Evolutionary conservation across 2,797 vertebrate species (phyloP).

Genomic region (Poecilia picta): DNA sequence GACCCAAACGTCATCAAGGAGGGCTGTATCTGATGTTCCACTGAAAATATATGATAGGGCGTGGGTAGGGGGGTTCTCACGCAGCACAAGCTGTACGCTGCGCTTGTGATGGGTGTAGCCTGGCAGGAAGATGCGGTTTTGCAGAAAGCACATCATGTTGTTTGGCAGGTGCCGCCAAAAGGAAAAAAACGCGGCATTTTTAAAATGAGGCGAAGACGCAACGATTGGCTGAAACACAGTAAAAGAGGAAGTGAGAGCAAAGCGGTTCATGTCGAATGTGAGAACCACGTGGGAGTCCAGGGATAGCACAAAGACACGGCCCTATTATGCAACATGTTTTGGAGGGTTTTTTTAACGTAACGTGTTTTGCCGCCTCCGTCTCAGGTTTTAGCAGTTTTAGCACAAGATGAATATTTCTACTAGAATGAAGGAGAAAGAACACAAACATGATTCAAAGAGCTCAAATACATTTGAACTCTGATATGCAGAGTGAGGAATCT

Average conservation of each 20-base stretch:
- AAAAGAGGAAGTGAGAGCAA: slow-evolving; percentile 64
- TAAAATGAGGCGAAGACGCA: slow-evolving; percentile 49
- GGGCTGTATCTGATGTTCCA: slow-evolving; percentile 13
- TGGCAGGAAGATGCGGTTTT: slow-evolving; percentile 74
- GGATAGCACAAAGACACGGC: not conserved
- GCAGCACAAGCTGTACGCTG: slow-evolving; percentile 31
- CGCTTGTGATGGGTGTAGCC: slow-evolving; percentile 47
- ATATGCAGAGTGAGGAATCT: slow-evolving; percentile 17
- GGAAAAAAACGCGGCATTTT: slow-evolving; percentile 72
- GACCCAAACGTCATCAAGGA: slow-evolving; percentile 22
- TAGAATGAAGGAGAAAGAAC: slow-evolving; percentile 14
- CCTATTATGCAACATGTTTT: not conserved
- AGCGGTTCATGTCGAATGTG: slow-evolving; percentile 12
- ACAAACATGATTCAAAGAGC: slow-evolving; percentile 7
- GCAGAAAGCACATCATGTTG: slow-evolving; percentile 31
- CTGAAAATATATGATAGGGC: not conserved
- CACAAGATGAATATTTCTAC: not conserved
- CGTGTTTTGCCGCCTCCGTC: not conserved
- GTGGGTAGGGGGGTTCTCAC: slow-evolving; percentile 18
- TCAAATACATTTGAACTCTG: not conserved
- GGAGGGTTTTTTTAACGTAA: too few relatives aligned
- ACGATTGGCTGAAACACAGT: slow-evolving; percentile 55
- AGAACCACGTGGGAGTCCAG: slow-evolving; percentile 2
- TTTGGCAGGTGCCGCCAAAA: slow-evolving; percentile 55
- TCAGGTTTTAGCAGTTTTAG: slow-evolving; percentile 7